phyloP scores from a whole-genome alignment of 2,888 invertebrate genomes.

The Busseola fusca region DNA sequence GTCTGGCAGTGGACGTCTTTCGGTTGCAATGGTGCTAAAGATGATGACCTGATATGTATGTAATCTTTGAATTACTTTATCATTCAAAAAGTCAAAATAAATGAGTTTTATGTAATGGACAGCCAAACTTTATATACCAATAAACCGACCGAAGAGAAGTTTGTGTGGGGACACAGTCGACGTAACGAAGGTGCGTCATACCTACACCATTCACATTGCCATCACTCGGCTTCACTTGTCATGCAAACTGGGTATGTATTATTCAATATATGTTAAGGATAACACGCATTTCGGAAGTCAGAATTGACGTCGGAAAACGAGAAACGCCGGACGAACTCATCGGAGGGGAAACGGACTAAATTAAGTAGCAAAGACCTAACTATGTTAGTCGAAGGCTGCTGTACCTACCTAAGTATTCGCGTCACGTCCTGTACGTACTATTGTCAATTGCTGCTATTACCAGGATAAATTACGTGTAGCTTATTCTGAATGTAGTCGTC shows the following conservation, averaged over 20 bases:
- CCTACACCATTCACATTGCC: conserved; percentile 36
- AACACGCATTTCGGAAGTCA: conserved; percentile 65
- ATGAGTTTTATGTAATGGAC: background rate
- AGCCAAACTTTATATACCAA: conserved; percentile 13
- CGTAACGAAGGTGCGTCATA: conserved; percentile 33
- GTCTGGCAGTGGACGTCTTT: background rate
- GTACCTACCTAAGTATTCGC: conserved; percentile 32
- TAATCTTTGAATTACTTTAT: background rate
- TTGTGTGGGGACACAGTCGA: conserved; percentile 25
- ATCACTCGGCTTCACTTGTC: conserved; percentile 65
- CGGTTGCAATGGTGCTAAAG: background rate
- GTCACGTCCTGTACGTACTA: conserved; percentile 54
- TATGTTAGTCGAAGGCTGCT: conserved; percentile 33
- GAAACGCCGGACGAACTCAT: conserved; percentile 51
- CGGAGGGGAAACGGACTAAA: conserved; percentile 37
- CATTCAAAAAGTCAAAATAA: background rate
- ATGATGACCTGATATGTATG: background rate
- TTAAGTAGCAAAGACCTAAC: conserved; percentile 52
- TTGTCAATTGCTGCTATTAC: conserved; percentile 60
- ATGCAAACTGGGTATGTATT: conserved; percentile 74
- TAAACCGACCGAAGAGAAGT: conserved; percentile 30
- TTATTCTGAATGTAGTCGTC: conserved; percentile 37
- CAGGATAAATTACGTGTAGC: conserved; percentile 50
- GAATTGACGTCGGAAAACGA: conserved; percentile 68
- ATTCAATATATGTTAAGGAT: conserved; percentile 69